These are phyloP conservation scores for Clarias gariepinus DNA, from an alignment of 2,113 vertebrate genomes.

Conservation along the genomic window DNA sequence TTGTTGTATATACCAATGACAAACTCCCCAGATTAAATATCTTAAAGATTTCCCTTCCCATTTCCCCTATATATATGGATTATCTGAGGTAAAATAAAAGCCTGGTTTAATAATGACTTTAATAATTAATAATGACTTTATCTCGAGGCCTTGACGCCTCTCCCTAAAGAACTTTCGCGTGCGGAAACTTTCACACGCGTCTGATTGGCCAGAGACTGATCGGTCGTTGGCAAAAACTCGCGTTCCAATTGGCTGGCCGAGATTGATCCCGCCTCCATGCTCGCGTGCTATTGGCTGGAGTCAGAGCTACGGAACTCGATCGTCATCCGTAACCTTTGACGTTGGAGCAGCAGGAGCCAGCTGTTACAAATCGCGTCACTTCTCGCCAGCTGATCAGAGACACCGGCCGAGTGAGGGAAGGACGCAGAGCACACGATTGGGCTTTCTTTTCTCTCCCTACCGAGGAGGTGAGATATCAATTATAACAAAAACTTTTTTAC, in stretches of 20 bases:
- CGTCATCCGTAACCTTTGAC: conserved; percentile 63
- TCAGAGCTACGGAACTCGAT: conserved; percentile 53
- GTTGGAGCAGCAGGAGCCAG: conserved; percentile 69
- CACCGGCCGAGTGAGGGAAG: conserved; percentile 70
- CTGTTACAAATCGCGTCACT: conserved; percentile 79
- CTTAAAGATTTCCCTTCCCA: too few relatives aligned
- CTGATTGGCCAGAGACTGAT: conserved; percentile 37
- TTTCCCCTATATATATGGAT: too few relatives aligned
- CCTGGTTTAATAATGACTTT: too few relatives aligned
- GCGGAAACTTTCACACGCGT: conserved; percentile 40
- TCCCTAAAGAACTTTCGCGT: conserved; percentile 32
- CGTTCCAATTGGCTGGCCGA: conserved; percentile 21
- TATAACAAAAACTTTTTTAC: background rate
- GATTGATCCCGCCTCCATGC: conserved; percentile 17
- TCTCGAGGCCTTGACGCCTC: background rate
- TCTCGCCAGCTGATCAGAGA: conserved; percentile 93
- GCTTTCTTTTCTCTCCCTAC: background rate
- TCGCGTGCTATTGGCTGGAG: conserved; percentile 47
- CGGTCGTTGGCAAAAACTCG: conserved; percentile 2
- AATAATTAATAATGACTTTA: too few relatives aligned
- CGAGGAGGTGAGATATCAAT: conserved; percentile 22
- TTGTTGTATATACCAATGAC: too few relatives aligned
- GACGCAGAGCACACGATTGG: background rate
- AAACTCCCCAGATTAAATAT: too few relatives aligned
- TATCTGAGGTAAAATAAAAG: too few relatives aligned